Evolutionary conservation across 1,140 invertebrate genomes (phyloP).

Genomic region (Halotydeus destructor): DNA sequence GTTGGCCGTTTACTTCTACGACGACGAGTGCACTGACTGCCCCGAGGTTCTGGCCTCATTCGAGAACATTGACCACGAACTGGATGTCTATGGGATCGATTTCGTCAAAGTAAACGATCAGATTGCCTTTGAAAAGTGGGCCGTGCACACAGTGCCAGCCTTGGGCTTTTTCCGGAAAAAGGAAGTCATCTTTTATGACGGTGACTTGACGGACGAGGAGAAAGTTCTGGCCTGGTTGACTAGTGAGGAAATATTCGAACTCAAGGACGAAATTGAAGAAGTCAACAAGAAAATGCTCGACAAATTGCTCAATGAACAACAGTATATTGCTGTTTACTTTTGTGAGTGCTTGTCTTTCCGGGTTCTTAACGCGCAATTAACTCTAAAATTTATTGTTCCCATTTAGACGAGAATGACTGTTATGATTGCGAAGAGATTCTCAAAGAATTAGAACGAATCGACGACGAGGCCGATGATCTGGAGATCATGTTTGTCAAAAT

Average conservation of each 20-base stretch:
- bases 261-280: constrained; percentile 89
- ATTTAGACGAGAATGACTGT: constrained; percentile 40
- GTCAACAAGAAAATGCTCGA: constrained; percentile 86
- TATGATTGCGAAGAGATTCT: constrained; percentile 50
- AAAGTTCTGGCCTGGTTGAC: constrained; percentile 69
- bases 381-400: constrained; percentile 10
- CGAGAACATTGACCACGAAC: constrained; percentile 81
- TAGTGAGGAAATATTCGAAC: constrained; percentile 80
- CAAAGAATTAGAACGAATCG: constrained; percentile 69
- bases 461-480: constrained; percentile 75
- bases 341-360: constrained; percentile 40
- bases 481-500: constrained; percentile 90
- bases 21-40: constrained; percentile 69
- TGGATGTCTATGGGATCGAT: constrained; percentile 72
- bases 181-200: constrained; percentile 65
- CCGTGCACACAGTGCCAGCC: constrained; percentile 49
- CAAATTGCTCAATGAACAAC: constrained; percentile 76
- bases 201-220: constrained; percentile 66
- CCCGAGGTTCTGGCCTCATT: constrained; percentile 63
- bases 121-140: constrained; percentile 56
- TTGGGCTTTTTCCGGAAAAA: constrained; percentile 74
- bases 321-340: constrained; percentile 83
- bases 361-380: neutral
- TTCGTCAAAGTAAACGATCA: constrained; percentile 78
- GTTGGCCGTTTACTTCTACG: constrained; percentile 78